Evolutionary conservation across 2,113 vertebrate species (phyloP), one percentile per base, ranked within the genome.

Genomic region (Nannospalax galili): DNA sequence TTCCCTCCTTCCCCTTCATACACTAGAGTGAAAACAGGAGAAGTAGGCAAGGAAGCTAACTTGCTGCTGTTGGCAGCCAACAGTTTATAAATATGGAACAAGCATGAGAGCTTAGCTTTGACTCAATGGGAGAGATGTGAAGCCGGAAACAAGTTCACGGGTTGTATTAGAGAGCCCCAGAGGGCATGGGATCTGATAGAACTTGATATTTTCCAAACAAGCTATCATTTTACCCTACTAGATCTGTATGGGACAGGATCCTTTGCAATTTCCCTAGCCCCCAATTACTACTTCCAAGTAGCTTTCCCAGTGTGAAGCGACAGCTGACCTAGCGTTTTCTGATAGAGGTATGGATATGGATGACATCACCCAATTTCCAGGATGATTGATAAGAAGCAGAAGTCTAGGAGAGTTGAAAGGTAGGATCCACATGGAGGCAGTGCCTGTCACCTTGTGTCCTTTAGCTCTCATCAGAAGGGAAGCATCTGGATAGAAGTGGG

Each of bases 41-140:
- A 97, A 96, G 93, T 97, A 73, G 95, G 96, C 95, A 96, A 96
- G 96, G 88, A 96, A 94, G 97, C 88, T 96, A 96, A 93, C 73
- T 60, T 81, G 87, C 73, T 0, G n/a, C 91, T 92, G 80, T 28
- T 92, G 96, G 96, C 95, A 95, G 91, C 69, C 89, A 74, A 72
- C 28, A 12, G 95, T 94, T 97, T 97, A 97, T 88, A 92, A 94
- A 95, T 91, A 80, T 56, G 42, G 91, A 78, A 84, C 91, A 62
- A 20, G 84, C 75, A 52, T 30, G 37, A 95, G 80, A 95, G 56
- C 84, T 96, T 80, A 95, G 56, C 84, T 96, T 80, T 92, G 74
- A 95, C 67, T 93, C 92, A 95, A 67, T 30, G 84, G 85, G 37
- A 84, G 73, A 88, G 75, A 86, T 37, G 19, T 37, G 81, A 96